Conservation (phyloP, 2,113 vertebrate genomes). For the Syngnathus scovelli region DNA sequence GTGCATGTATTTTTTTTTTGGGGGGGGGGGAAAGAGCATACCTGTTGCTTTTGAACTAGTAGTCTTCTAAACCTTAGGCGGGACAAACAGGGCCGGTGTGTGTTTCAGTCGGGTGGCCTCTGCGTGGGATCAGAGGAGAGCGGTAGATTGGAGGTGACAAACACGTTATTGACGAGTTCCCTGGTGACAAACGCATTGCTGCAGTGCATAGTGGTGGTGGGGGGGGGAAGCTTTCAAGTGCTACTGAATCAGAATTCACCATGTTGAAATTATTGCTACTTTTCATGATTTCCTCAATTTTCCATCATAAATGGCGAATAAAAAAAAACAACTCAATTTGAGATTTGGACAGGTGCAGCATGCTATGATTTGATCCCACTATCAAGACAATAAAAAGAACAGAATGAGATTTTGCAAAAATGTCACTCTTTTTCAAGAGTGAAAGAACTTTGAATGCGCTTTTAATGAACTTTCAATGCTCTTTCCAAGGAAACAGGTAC, state of each 20-base stretch:
- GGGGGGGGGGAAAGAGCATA: background rate
- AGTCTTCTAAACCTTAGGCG: conserved; percentile 53
- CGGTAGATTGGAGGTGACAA: conserved; percentile 84
- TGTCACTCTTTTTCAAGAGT: background rate
- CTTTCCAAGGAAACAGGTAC: conserved; percentile 4
- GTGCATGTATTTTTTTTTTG: background rate
- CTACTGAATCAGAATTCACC: conserved; percentile 34
- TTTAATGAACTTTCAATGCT: background rate
- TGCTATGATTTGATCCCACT: background rate
- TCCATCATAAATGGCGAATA: background rate
- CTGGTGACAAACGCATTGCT: conserved; percentile 65
- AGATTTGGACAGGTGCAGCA: background rate
- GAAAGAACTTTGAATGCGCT: background rate
- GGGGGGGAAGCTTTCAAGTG: conserved; percentile 64
- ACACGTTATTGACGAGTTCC: conserved; percentile 81
- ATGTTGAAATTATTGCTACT: conserved; percentile 9
- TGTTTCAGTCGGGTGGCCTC: conserved; percentile 81
- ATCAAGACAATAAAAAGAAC: background rate
- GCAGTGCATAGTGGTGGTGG: conserved; percentile 24
- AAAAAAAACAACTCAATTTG: background rate
- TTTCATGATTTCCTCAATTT: background rate
- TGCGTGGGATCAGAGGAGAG: conserved; percentile 81
- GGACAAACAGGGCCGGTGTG: conserved; percentile 89
- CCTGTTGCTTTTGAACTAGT: background rate
- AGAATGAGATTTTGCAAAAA: background rate